These are phyloP conservation scores for Fundulus diaphanus DNA, from an alignment of 2,797 vertebrate species.

Conservation along the genomic window DNA sequence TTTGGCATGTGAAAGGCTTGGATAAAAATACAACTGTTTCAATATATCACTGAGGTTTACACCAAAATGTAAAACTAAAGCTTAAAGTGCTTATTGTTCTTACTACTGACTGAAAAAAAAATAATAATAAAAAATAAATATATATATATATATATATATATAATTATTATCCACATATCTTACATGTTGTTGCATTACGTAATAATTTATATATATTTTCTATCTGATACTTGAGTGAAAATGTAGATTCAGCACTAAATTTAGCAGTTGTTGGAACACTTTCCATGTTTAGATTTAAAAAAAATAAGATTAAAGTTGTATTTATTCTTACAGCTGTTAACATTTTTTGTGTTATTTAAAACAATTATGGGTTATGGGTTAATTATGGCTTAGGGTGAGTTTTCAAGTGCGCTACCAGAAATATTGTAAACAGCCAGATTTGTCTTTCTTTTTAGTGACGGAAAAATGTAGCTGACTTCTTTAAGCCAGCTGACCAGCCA, in stretches of 20 bases:
- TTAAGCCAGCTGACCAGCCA: neutral
- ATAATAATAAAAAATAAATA: too few species aligned
- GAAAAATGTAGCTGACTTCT: neutral
- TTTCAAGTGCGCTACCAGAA: neutral
- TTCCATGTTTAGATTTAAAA: too few species aligned
- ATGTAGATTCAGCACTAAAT: neutral
- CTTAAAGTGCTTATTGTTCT: neutral
- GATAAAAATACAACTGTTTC: neutral
- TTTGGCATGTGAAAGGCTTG: neutral
- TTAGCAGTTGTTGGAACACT: neutral
- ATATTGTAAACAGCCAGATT: neutral
- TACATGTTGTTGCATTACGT: too few species aligned
- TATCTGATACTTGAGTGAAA: neutral
- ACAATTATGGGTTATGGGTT: too few species aligned
- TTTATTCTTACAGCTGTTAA: too few species aligned
- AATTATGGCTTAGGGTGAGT: too few species aligned
- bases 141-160: too few species aligned
- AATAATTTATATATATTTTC: too few species aligned
- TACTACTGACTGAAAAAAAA: too few species aligned
- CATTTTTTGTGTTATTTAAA: too few species aligned
- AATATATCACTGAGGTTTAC: neutral
- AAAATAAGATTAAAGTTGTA: too few species aligned
- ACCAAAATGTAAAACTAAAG: neutral
- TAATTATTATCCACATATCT: too few species aligned
- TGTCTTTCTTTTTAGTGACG: neutral